Evolutionary conservation across 2,888 invertebrate species (phyloP), one percentile per base, ranked within the genome.

Genomic region (Agrotis clavis): DNA sequence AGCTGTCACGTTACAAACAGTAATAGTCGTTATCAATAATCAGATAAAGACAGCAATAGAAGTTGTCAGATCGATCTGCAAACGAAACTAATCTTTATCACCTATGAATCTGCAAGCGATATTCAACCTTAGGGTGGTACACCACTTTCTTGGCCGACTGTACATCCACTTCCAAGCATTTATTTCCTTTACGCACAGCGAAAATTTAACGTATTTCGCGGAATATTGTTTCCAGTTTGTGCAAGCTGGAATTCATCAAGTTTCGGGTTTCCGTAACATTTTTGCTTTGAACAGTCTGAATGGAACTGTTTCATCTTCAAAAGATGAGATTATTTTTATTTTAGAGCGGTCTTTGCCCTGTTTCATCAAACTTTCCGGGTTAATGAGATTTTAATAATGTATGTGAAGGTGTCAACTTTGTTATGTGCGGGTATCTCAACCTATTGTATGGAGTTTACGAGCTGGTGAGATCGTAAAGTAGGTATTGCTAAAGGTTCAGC

Each of bases 351-450:
- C 83, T 86, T 84, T 85, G 86, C 80, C 71, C 83, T 35, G 65
- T 71, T 81, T 87, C 85, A 79, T 89, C 85, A 86, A 84, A 84
- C 81, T 79, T 85, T 77, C 71, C 74, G 82, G 87, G 86, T 88
- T 90, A 91, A 92, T 91, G 88, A 91, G 91, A 90, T 91, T 91
- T 91, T 90, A 91, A 92, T 91, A 91, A 90, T 92, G 86, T 75
- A 92, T 90, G 89, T 35, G 82, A 78, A 86, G 86, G 87, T 88
- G 89, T 85, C 89, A 87, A 85, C 83, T 77, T 83, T 84, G 79
- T 83, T 84, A 74, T 74, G 72, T 70, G 64, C 47, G 61, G 68
- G 74, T 56, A 60, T 61, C 74, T 73, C 69, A 61, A 75, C 54
- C 70, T 67, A 70, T 73, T 79, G 79, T 70, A 74, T 64, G 19